phyloP scores from a whole-genome alignment of 2,888 invertebrate genomes.

The Beris morrisii region DNA sequence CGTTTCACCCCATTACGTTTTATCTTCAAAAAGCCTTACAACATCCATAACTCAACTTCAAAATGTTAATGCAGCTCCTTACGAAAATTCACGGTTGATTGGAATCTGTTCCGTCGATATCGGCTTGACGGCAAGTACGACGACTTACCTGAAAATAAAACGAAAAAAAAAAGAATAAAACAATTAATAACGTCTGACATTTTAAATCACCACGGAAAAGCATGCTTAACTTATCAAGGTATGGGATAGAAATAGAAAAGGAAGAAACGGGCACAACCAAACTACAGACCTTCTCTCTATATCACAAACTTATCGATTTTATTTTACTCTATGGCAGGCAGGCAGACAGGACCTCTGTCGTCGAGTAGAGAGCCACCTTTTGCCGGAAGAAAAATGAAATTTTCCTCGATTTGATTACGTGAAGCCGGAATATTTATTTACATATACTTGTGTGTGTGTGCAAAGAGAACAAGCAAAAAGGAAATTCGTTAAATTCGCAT shows the following conservation, averaged over 20 bases:
- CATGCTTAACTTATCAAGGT: conserved; percentile 31
- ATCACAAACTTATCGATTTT: no score
- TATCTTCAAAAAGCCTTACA: no score
- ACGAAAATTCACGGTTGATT: conserved; percentile 23
- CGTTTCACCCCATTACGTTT: no score
- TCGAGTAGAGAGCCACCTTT: background rate
- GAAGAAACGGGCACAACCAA: background rate
- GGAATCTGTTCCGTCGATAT: conserved; percentile 22
- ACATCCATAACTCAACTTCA: conserved; percentile 21
- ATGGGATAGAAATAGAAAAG: conserved; percentile 19
- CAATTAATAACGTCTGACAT: conserved; percentile 32
- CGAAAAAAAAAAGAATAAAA: conserved; percentile 25
- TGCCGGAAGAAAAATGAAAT: conserved; percentile 11
- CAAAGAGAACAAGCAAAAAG: conserved; percentile 9
- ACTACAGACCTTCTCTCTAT: background rate
- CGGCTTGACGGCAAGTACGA: conserved; percentile 4
- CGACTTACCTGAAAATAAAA: conserved; percentile 24
- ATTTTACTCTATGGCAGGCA: no score
- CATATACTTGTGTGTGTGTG: background rate
- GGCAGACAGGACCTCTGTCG: no score
- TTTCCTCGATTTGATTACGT: conserved; percentile 10
- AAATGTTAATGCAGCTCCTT: conserved; percentile 20
- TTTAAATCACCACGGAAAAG: conserved; percentile 29
- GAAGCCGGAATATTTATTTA: background rate
- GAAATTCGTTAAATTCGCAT: conserved; percentile 29